Conservation (phyloP, 2,113 vertebrate genomes). For the Gadus chalcogrammus region DNA sequence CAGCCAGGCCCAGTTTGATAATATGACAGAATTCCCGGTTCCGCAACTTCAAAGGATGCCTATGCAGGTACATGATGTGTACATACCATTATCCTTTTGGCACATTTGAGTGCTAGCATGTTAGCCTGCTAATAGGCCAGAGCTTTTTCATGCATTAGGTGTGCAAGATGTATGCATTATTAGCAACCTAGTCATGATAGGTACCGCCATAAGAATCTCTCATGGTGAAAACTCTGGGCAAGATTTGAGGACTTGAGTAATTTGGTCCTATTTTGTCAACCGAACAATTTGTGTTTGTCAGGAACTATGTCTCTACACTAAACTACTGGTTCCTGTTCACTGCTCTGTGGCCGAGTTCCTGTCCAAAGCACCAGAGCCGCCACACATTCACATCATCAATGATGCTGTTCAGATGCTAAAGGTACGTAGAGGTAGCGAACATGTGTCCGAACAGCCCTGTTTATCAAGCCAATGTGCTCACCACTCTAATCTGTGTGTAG, state of each 20-base stretch:
- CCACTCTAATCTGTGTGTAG: too few relatives aligned
- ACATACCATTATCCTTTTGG: not conserved
- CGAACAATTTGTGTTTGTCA: conserved; percentile 23
- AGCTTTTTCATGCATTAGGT: too few relatives aligned
- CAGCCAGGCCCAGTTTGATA: conserved; percentile 85
- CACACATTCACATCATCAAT: conserved; percentile 79
- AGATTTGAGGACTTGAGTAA: too few relatives aligned
- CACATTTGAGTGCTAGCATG: too few relatives aligned
- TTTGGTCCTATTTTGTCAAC: too few relatives aligned
- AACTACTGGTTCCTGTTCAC: conserved; percentile 83
- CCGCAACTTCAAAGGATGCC: conserved; percentile 93
- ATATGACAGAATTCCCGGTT: conserved; percentile 91
- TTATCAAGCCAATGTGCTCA: too few relatives aligned
- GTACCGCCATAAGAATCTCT: not conserved
- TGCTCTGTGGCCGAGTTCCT: conserved; percentile 88
- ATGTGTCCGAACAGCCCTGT: too few relatives aligned
- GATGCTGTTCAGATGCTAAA: conserved; percentile 92
- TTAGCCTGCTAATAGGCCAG: too few relatives aligned
- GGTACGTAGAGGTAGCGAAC: conserved; percentile 62
- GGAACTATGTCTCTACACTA: conserved; percentile 87
- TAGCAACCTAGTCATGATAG: not conserved
- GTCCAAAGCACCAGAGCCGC: conserved; percentile 91
- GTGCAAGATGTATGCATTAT: too few relatives aligned
- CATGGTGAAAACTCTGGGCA: too few relatives aligned
- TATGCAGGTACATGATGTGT: conserved; percentile 78